Percentiles rank a stretch among this genome's conserved stretches.
phyloP scores from a whole-genome alignment of 2,113 vertebrate genomes.

The Cettia cetti region DNA sequence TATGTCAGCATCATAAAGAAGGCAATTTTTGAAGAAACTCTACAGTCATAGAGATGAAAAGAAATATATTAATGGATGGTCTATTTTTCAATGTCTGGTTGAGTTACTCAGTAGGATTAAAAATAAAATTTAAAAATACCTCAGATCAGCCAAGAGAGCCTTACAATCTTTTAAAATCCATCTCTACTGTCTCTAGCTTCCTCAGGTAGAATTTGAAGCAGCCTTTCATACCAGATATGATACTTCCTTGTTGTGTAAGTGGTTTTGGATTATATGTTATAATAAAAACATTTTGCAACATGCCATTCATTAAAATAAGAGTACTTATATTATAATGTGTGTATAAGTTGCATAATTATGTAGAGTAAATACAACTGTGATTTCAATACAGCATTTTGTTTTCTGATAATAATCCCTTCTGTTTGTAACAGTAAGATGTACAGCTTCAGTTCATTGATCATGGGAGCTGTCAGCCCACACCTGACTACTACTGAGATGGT shows the following conservation, averaged over 20 bases:
- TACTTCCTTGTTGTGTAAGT: background rate
- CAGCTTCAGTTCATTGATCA: background rate
- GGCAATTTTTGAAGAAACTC: background rate
- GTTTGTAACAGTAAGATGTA: background rate
- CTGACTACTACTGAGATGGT: background rate
- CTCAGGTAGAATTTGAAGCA: background rate
- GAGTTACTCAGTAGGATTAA: background rate
- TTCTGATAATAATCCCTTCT: background rate
- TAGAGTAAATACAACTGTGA: background rate
- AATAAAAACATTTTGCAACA: background rate
- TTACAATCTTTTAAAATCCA: background rate
- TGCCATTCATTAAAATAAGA: background rate
- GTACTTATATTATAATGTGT: background rate
- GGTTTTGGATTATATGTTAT: background rate
- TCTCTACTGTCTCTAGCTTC: background rate
- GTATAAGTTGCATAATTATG: background rate
- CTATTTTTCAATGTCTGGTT: background rate
- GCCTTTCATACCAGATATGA: background rate
- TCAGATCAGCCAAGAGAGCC: background rate
- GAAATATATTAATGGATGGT: background rate
- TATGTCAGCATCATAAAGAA: background rate
- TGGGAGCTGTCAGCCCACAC: background rate
- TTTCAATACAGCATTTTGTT: background rate
- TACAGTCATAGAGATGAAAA: background rate
- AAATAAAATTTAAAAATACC: background rate